Evolutionary conservation across 2,113 vertebrate genomes (phyloP).

Genomic region (Triplophysa siluroides): DNA sequence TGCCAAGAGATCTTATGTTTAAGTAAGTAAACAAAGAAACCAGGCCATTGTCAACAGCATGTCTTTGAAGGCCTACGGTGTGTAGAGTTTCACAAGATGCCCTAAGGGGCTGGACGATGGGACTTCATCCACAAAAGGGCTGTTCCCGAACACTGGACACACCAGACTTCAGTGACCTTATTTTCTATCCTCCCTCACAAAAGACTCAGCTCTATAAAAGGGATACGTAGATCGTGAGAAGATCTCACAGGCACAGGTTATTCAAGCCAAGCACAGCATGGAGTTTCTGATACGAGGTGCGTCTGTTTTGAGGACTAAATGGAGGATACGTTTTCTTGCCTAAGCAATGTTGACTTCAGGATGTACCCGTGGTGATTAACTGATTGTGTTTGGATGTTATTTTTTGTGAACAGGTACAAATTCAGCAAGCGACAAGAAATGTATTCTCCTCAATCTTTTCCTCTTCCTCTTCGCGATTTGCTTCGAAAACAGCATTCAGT

Average conservation of each 20-base stretch:
- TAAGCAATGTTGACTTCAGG: background rate
- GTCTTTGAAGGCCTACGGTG: constrained; percentile 50
- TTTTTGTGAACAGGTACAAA: constrained; percentile 43
- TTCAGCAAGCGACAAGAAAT: constrained; percentile 43
- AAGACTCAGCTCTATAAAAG: constrained; percentile 58
- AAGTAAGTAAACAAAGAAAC: constrained; percentile 51
- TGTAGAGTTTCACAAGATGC: constrained; percentile 59
- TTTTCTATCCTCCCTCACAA: constrained; percentile 59
- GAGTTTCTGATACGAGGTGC: constrained; percentile 43
- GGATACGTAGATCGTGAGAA: background rate
- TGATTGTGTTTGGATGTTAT: constrained; percentile 27
- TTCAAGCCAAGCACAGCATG: constrained; percentile 13
- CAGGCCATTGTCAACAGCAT: constrained; percentile 52
- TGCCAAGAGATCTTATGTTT: constrained; percentile 50
- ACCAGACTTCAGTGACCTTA: constrained; percentile 59
- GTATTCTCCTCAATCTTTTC: constrained; percentile 51
- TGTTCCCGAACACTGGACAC: constrained; percentile 53
- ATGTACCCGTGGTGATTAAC: constrained; percentile 21
- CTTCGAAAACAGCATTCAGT: constrained; percentile 52
- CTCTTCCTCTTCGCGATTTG: constrained; percentile 52
- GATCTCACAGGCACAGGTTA: constrained; percentile 23
- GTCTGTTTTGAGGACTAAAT: constrained; percentile 28
- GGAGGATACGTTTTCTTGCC: background rate
- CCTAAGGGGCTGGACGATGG: constrained; percentile 50
- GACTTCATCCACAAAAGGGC: constrained; percentile 53